Percentiles rank a stretch among this genome's conserved stretches.
Evolutionary conservation across 2,113 vertebrate genomes (phyloP).

Genomic region (Pteronura brasiliensis): DNA sequence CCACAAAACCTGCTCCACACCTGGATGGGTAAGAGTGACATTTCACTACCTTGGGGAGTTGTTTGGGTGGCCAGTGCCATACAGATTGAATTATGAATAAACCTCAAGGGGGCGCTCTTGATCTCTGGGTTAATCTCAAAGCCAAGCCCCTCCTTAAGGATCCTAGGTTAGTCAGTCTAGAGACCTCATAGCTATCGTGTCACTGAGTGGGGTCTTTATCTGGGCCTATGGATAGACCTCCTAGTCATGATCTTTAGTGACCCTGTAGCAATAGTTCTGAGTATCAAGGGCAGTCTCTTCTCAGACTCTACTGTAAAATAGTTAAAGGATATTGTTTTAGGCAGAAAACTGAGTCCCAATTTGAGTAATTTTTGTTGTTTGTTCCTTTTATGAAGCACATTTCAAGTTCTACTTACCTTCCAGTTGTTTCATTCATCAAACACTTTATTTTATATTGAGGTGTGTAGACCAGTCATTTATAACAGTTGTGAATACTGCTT

Average conservation of each 20-base stretch:
- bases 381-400: neutral
- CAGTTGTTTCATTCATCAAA: neutral
- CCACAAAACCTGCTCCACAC: conserved; percentile 96
- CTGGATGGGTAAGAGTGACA: conserved; percentile 91
- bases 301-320: neutral
- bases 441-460: neutral
- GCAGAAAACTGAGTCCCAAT: neutral
- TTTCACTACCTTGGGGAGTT: neutral
- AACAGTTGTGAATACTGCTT: neutral
- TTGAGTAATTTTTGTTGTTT: neutral
- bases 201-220: neutral
- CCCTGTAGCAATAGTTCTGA: neutral
- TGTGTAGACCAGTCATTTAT: neutral
- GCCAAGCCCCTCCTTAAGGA: neutral
- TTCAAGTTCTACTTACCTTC: neutral
- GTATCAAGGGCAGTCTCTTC: neutral
- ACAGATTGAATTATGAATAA: neutral
- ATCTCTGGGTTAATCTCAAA: neutral
- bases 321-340: neutral
- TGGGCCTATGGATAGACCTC: neutral
- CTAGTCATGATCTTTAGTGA: neutral
- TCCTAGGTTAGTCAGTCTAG: neutral
- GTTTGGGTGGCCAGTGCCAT: neutral
- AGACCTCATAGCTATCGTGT: neutral
- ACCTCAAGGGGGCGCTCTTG: neutral